Evolutionary conservation across 2,888 invertebrate species (phyloP).

Genomic region (Thyatira batis): DNA sequence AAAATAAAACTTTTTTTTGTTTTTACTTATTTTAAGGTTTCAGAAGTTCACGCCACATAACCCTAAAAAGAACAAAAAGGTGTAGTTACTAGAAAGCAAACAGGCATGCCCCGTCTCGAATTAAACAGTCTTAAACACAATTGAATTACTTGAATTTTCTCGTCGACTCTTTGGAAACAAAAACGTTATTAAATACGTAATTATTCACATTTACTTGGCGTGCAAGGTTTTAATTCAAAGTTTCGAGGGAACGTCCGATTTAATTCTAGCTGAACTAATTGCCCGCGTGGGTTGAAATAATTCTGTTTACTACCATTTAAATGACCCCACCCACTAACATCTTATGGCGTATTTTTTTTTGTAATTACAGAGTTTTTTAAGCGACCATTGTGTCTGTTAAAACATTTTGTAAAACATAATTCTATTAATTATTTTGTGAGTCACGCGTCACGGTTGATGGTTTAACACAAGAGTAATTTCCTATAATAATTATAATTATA

Average conservation of each 20-base stretch:
- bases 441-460: slow-evolving; percentile 2
- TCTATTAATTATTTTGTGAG: not conserved
- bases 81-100: slow-evolving; percentile 70
- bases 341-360: slow-evolving; percentile 55
- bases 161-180: slow-evolving; percentile 75
- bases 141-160: slow-evolving; percentile 82
- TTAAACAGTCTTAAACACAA: slow-evolving; percentile 80
- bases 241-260: slow-evolving; percentile 71
- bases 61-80: slow-evolving; percentile 46
- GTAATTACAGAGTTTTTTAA: slow-evolving; percentile 48
- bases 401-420: slow-evolving; percentile 31
- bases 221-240: slow-evolving; percentile 69
- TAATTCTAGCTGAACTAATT: slow-evolving; percentile 82
- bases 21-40: not conserved
- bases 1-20: not conserved
- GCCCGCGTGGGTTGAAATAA: slow-evolving; percentile 77
- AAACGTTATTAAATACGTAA: slow-evolving; percentile 82
- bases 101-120: slow-evolving; percentile 61
- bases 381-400: slow-evolving; percentile 6
- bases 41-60: slow-evolving; percentile 15
- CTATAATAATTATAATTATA: not conserved
- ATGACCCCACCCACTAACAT: slow-evolving; percentile 73
- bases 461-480: not conserved
- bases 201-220: slow-evolving; percentile 81
- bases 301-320: slow-evolving; percentile 81